These are phyloP conservation scores for Psittacula derbiana DNA, from an alignment of 2,797 vertebrate species.

Conservation along the genomic window DNA sequence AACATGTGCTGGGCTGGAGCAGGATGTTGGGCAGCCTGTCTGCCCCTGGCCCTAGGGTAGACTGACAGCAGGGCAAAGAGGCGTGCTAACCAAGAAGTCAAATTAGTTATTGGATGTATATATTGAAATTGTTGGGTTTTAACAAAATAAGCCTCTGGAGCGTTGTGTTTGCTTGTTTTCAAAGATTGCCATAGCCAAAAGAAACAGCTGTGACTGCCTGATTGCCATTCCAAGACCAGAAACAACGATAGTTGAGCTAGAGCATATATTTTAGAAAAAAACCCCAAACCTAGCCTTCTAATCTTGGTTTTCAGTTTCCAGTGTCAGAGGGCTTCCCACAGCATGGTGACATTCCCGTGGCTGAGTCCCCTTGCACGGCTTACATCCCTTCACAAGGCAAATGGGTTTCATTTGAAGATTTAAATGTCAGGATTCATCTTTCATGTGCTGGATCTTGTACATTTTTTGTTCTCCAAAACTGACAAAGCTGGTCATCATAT, in stretches of 20 bases:
- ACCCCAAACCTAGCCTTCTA: constrained; percentile 46
- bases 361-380: background rate
- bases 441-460: background rate
- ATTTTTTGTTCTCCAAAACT: background rate
- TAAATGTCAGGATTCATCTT: constrained; percentile 30
- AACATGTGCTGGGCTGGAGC: background rate
- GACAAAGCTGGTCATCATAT: background rate
- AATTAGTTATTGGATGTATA: background rate
- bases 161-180: background rate
- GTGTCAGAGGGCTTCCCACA: constrained; percentile 43
- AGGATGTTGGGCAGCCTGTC: background rate
- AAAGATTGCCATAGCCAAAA: background rate
- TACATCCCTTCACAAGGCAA: background rate
- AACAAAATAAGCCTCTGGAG: background rate
- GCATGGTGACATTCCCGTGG: background rate
- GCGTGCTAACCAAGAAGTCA: background rate
- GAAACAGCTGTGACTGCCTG: background rate
- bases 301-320: constrained; percentile 61
- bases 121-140: background rate
- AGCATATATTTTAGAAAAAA: constrained; percentile 44
- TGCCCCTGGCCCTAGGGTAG: background rate
- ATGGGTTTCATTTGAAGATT: background rate
- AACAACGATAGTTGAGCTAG: background rate
- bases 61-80: background rate
- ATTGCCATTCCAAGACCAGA: background rate